These are phyloP conservation scores for Saguinus imperator DNA, from an alignment of 2,113 vertebrate species.

Conservation along the genomic window DNA sequence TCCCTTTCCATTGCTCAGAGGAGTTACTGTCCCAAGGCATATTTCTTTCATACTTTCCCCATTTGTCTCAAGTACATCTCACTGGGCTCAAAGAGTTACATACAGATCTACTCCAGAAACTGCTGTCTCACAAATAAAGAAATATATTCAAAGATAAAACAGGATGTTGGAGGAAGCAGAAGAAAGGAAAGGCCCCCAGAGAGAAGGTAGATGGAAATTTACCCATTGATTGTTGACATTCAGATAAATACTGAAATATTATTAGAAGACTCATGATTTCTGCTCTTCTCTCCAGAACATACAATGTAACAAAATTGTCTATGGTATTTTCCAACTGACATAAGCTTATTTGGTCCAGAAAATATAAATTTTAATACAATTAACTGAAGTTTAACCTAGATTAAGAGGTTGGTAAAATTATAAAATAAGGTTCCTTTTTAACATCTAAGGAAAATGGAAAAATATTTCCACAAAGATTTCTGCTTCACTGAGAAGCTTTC, in stretches of 20 bases:
- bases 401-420: neutral
- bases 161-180: neutral
- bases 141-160: neutral
- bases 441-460: neutral
- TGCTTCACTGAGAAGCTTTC: neutral
- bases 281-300: neutral
- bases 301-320: neutral
- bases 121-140: neutral
- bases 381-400: slow-evolving; percentile 25
- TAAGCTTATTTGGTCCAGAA: neutral
- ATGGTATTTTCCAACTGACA: neutral
- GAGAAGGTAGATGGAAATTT: neutral
- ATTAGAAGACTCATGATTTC: neutral
- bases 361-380: neutral
- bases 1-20: neutral
- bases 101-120: neutral
- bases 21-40: neutral
- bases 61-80: neutral
- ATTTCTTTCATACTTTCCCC: neutral
- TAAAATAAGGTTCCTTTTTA: slow-evolving; percentile 25
- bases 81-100: neutral
- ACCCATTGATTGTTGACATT: neutral
- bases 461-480: neutral
- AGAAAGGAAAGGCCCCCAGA: neutral
- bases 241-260: neutral